Conservation (phyloP, 1,140 invertebrate species). For the Varroa destructor region DNA sequence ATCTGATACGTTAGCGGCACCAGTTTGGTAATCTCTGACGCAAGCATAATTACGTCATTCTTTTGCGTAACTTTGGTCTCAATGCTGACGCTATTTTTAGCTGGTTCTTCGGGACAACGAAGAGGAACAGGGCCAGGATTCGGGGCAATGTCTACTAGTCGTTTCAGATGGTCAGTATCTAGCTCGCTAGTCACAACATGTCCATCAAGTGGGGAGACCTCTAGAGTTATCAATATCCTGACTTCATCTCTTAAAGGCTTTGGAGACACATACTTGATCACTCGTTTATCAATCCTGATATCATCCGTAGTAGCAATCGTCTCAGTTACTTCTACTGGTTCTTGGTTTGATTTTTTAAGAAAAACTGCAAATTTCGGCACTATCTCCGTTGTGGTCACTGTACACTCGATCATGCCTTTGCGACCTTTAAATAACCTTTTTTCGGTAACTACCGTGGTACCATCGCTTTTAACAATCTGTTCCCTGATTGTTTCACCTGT, state of each 20-base stretch:
- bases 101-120: too few relatives aligned
- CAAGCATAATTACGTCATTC: too few relatives aligned
- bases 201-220: background rate
- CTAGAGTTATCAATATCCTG: background rate
- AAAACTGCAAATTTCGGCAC: background rate
- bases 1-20: too few relatives aligned
- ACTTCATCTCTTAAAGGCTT: background rate
- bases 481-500: slow-evolving; percentile 2
- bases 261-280: background rate
- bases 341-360: background rate
- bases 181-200: background rate
- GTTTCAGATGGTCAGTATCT: background rate
- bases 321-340: background rate
- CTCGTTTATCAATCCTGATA: background rate
- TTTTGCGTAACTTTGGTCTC: too few relatives aligned
- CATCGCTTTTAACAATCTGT: background rate
- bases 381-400: slow-evolving; percentile 6
- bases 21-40: too few relatives aligned
- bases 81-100: too few relatives aligned
- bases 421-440: background rate
- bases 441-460: background rate
- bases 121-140: too few relatives aligned
- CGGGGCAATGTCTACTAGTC: background rate
- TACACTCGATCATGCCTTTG: slow-evolving; percentile 7
- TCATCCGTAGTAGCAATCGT: background rate